These are phyloP conservation scores for Bombus difficillimus DNA, from an alignment of 1,140 invertebrate genomes.

Conservation along the genomic window DNA sequence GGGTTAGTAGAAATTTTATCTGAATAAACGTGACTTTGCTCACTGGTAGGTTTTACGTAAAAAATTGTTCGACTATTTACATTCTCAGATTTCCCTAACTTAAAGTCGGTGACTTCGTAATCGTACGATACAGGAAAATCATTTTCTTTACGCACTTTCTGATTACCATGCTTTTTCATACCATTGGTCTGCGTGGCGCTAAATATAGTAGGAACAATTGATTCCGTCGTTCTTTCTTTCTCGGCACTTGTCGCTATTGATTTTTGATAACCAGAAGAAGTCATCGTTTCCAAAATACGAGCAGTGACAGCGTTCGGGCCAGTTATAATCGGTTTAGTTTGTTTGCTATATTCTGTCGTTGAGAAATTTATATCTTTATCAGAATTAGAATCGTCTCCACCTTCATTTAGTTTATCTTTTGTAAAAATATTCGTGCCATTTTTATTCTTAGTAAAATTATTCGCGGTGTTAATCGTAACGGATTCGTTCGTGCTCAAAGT, in stretches of 20 bases:
- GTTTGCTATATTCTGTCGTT: background rate
- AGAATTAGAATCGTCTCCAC: background rate
- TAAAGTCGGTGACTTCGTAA: background rate
- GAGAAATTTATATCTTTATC: background rate
- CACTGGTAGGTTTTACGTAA: background rate
- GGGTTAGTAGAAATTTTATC: conserved; percentile 1
- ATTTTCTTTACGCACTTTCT: too few species aligned
- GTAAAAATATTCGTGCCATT: background rate
- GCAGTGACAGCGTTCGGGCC: too few species aligned
- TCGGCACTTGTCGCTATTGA: too few species aligned
- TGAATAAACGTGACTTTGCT: background rate
- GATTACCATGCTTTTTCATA: too few species aligned
- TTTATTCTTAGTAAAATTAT: background rate
- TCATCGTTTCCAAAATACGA: too few species aligned
- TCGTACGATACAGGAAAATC: background rate
- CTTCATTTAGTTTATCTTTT: rapidly evolving
- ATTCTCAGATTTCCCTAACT: background rate
- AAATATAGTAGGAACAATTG: background rate
- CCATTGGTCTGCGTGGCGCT: background rate
- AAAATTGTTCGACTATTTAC: background rate
- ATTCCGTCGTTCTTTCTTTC: background rate
- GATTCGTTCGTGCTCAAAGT: background rate
- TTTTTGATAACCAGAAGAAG: background rate
- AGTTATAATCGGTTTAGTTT: background rate
- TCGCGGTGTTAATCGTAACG: background rate